These are phyloP conservation scores for Cacatua alba DNA, from an alignment of 2,113 vertebrate species.

Conservation along the genomic window DNA sequence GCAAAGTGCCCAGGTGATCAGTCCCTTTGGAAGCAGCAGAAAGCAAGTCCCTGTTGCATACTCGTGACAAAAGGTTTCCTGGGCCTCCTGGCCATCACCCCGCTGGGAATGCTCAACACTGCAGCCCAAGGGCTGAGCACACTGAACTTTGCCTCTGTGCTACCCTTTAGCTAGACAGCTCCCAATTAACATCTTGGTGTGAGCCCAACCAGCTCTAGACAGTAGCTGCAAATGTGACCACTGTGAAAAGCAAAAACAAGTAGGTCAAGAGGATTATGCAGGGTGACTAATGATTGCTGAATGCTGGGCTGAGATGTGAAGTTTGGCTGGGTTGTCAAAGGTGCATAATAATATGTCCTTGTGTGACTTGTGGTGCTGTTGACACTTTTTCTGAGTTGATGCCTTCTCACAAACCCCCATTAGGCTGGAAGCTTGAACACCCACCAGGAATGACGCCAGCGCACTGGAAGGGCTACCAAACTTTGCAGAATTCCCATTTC, in stretches of 20 bases:
- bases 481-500: not conserved
- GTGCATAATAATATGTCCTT: conserved; percentile 57
- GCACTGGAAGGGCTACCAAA: not conserved
- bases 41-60: not conserved
- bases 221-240: conserved; percentile 31
- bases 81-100: not conserved
- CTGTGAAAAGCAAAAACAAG: conserved; percentile 29
- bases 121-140: not conserved
- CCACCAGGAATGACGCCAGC: not conserved
- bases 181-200: conserved; percentile 34
- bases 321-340: conserved; percentile 52
- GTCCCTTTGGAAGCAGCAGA: not conserved
- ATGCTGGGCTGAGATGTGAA: conserved; percentile 37
- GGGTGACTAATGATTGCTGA: conserved; percentile 53
- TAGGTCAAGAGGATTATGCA: conserved; percentile 53
- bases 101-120: not conserved
- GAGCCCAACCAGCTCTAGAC: not conserved
- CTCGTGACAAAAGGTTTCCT: not conserved
- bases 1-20: not conserved
- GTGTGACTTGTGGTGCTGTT: conserved; percentile 51
- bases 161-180: not conserved
- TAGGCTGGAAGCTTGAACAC: not conserved
- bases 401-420: conserved; percentile 36
- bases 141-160: conserved; percentile 1
- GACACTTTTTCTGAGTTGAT: conserved; percentile 47